Evolutionary conservation across 2,888 invertebrate genomes (phyloP).

Genomic region (Romanomermis culicivorax): DNA sequence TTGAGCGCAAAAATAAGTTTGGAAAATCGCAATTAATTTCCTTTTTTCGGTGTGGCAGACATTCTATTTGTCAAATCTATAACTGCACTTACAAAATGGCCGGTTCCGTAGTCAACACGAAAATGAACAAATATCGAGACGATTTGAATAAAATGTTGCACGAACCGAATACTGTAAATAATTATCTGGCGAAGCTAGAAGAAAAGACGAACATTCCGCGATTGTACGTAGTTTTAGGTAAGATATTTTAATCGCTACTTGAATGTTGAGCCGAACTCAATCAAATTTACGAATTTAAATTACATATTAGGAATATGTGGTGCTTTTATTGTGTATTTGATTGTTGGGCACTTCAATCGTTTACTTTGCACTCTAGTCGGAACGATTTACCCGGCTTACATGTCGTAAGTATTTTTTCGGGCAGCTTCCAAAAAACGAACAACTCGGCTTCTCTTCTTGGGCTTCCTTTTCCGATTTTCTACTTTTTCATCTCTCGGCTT

Average conservation of each 20-base stretch:
- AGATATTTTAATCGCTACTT: too few species aligned
- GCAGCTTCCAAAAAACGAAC: too few species aligned
- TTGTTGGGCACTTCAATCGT: conserved; percentile 86
- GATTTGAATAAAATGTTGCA: conserved; percentile 28
- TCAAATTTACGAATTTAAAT: too few species aligned
- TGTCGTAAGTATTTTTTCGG: conserved; percentile 37
- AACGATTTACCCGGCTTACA: conserved; percentile 82
- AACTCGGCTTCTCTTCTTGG: too few species aligned
- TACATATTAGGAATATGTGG: conserved; percentile 49
- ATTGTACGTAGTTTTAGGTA: conserved; percentile 32
- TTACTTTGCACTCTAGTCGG: conserved; percentile 83
- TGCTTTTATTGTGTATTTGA: conserved; percentile 62
- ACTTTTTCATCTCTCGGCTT: conserved; percentile 30
- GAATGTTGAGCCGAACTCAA: too few species aligned
- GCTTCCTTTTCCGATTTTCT: too few species aligned
- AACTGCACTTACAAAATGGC: too few species aligned
- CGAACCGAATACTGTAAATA: conserved; percentile 32
- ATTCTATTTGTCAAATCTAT: too few species aligned
- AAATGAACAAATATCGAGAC: conserved; percentile 17
- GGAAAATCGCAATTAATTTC: too few species aligned
- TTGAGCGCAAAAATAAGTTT: too few species aligned
- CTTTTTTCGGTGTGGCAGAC: too few species aligned
- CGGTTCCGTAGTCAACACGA: conserved; percentile 13
- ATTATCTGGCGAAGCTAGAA: conserved; percentile 14
- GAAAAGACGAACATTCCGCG: conserved; percentile 14